A percentile compares a stretch with the other conserved stretches of the same genome.
Evolutionary conservation across 2,113 vertebrate genomes (phyloP).

Genomic region (Saccopteryx bilineata): DNA sequence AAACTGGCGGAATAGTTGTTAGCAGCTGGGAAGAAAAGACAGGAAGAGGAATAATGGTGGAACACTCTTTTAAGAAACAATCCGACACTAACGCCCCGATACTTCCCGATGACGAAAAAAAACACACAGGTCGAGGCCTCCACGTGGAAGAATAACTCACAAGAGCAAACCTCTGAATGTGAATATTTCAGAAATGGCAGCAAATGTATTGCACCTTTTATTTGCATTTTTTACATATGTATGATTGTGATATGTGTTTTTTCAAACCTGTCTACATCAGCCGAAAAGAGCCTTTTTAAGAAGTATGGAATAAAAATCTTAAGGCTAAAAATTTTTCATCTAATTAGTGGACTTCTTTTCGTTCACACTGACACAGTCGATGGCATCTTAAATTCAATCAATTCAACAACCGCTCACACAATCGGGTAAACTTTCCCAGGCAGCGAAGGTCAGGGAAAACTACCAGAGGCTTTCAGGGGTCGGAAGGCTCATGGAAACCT

Average conservation of each 20-base stretch:
- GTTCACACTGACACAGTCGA: neutral
- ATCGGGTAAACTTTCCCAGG: neutral
- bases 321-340: neutral
- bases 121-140: neutral
- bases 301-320: slow-evolving; percentile 5
- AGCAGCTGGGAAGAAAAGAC: neutral
- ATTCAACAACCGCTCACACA: slow-evolving; percentile 1
- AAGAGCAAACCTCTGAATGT: neutral
- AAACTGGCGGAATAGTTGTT: neutral
- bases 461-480: neutral
- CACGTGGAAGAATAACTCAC: neutral
- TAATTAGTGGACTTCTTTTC: neutral
- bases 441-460: neutral
- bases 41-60: neutral
- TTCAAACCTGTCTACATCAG: neutral
- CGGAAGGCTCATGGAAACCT: neutral
- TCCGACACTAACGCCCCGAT: neutral
- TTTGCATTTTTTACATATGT: neutral
- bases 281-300: neutral
- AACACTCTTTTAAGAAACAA: slow-evolving; percentile 20
- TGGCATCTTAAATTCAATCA: neutral
- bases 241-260: neutral
- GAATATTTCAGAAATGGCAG: neutral
- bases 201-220: neutral
- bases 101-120: neutral